Base-by-base conservation (phyloP, 2,888 invertebrate genomes). In the Callyntrura guangdongensis region DNA sequence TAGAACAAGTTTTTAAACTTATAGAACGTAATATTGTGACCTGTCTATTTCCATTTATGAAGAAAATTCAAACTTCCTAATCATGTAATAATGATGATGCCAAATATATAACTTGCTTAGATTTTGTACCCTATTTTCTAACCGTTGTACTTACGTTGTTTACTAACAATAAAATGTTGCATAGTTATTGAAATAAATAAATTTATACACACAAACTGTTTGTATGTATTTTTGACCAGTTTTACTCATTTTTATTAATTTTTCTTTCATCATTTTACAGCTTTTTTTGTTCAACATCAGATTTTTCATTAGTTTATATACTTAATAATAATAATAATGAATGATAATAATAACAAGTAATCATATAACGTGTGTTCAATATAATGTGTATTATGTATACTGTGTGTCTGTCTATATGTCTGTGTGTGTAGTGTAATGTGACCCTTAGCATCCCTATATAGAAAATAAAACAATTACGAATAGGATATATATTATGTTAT, bases 261-360 rank as follows among this genome's bases (percentile, higher is more conserved):
- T 69, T 69, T 72, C 36, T 17, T 45, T 72, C 27, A 6, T 72
- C 72, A 72, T 72, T 72, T 72, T 72, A 72, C 72, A 72, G 72
- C 45, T 72, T 72, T 64, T 72, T 72, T 72, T 36, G 36, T 72
- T 45, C 20, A 17, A 47, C 20, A 72, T 72, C 45, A 72, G n/a
- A n/a, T 72, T 72, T 72, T 36, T 72, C 72, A 72, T 72, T 17
- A 72, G 3, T 67, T 36, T 67, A 67, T 67, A 25, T 67, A 27
- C 12, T 2, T 36, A 5, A 14, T 67, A 27, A 14, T 67, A 27
- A 27, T 67, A 64, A 22, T 20, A 11, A 64, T 64, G 6, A 25
- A 64, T 61, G 22, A 64, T 64, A 64, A 64, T 64, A 64, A 64
- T 64, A 9, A 64, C 22, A 22, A 64, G 1, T 64, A 9, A 22